These are phyloP conservation scores for Monopis laevigella DNA, from an alignment of 2,888 invertebrate species.

Conservation along the genomic window DNA sequence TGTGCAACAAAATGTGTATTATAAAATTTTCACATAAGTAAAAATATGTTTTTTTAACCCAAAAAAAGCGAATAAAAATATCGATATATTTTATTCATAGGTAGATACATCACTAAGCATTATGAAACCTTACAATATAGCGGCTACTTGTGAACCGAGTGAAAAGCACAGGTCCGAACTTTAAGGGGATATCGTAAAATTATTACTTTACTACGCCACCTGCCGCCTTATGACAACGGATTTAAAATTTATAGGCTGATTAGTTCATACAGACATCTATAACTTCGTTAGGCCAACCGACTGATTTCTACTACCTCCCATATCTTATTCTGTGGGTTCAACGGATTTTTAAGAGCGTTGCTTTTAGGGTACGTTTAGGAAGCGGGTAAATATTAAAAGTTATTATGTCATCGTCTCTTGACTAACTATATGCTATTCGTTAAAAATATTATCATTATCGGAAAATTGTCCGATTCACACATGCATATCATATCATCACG, in stretches of 20 bases:
- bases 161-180: conserved; percentile 23
- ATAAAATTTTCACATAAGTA: not conserved
- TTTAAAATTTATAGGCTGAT: conserved; percentile 1
- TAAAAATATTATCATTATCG: no score
- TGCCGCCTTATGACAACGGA: conserved; percentile 32
- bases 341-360: no score
- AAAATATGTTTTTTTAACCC: not conserved
- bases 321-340: no score
- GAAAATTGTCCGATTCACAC: no score
- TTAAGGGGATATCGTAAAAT: conserved; percentile 44
- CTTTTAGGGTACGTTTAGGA: no score
- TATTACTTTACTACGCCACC: conserved; percentile 29
- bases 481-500: no score
- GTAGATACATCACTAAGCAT: not conserved
- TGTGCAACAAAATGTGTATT: not conserved
- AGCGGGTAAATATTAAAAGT: no score
- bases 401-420: no score
- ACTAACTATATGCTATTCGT: no score
- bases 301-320: no score
- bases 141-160: conserved; percentile 2
- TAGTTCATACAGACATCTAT: no score
- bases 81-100: not conserved
- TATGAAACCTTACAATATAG: not conserved
- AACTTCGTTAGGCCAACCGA: no score
- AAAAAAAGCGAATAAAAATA: conserved; percentile 2